Evolutionary conservation across 2,888 invertebrate species (phyloP), one percentile per base, ranked within the genome.

Genomic region (Andrena flavipes): DNA sequence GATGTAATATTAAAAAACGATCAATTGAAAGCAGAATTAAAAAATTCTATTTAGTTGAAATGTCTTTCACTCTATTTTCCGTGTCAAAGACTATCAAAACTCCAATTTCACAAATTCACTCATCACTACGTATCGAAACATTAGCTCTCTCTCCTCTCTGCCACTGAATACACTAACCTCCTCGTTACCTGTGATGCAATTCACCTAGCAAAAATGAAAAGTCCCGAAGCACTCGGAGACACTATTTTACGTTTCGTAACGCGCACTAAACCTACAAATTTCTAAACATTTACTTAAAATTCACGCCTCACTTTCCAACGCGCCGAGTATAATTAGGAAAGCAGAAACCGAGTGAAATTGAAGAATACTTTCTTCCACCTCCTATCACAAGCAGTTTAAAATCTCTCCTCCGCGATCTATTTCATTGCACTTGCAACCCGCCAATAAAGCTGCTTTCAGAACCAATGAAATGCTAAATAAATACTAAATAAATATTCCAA

Each of bases 301-400:
- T 60, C 48, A 20, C 59, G 48, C 16, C 59, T 60, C 30, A 48
- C 70, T 70, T 70, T 70, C 70, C 29, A 60, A 60, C 56, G 56
- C 51, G 51, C n/a, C 20, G 8, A 20, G 23, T 4, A 26, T 8
- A 56, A 56, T 56, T 26, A 56, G 56, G 23, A 26, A 56, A 26
- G 23, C 20, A 26, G 56, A 10, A 56, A 10, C 20, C 10, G 4
- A 56, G 23, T 56, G 56, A 56, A 56, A 56, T 26, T 56, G 56
- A 13, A 4, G 56, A 56, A 56, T 13, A 26, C 23, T 26, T 56
- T 26, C 20, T 23, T 3, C 56, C 23, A 56, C 23, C 56, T 23
- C 26, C 42, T 16, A 16, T 42, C 42, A 16, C 42, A 13, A 20
- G 23, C 8, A 23, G 23, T 56, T 26, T 26, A 56, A 56, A 42